phyloP scores from a whole-genome alignment of 2,888 invertebrate species.

The Schizaphis graminum region DNA sequence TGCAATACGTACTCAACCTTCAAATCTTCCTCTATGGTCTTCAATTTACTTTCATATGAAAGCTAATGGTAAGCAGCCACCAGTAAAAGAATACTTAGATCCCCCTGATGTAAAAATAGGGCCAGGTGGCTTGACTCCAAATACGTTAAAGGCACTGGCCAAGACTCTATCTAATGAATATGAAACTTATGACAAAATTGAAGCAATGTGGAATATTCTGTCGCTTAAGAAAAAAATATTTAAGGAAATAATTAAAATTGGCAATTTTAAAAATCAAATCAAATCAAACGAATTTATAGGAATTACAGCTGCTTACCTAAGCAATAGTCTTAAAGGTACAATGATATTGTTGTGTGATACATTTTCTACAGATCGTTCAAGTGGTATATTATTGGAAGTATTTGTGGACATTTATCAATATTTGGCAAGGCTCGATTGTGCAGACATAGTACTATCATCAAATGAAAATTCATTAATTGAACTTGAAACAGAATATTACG shows the following conservation, averaged over 20 bases:
- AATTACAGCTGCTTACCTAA: constrained; percentile 22
- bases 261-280: constrained; percentile 13
- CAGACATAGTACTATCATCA: neutral
- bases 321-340: neutral
- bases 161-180: neutral
- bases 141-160: constrained; percentile 21
- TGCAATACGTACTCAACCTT: constrained; percentile 35
- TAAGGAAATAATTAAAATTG: constrained; percentile 5
- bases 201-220: constrained; percentile 37
- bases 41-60: constrained; percentile 38
- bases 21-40: constrained; percentile 35
- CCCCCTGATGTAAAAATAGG: neutral
- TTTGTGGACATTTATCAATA: constrained; percentile 34
- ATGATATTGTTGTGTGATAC: constrained; percentile 39
- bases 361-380: neutral
- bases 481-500: neutral
- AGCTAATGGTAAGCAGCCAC: constrained; percentile 82
- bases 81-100: constrained; percentile 75
- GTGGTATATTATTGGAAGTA: neutral
- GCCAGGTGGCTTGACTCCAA: constrained; percentile 12
- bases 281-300: constrained; percentile 47
- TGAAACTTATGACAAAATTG: constrained; percentile 22
- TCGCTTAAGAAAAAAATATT: constrained; percentile 23
- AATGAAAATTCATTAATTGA: neutral
- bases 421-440: constrained; percentile 11